Percentiles rank a stretch among this genome's conserved stretches.
Evolutionary conservation across 2,113 vertebrate genomes (phyloP).

Genomic region (Anhinga rufa): DNA sequence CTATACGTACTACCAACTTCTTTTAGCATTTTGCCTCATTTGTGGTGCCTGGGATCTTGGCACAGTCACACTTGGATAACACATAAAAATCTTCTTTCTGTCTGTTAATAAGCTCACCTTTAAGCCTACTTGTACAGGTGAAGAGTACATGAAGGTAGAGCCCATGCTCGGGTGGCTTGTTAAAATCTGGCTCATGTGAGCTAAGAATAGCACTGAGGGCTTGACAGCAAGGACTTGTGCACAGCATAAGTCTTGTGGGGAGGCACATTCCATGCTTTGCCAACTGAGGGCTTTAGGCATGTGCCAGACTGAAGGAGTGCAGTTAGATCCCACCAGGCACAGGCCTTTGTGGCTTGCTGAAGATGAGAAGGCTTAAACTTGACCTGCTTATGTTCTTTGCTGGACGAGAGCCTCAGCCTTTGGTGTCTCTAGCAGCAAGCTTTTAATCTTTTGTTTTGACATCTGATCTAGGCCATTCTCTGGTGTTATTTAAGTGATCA

Average conservation of each 20-base stretch:
- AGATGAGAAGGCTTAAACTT: neutral
- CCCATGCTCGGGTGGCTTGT: neutral
- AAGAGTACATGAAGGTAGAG: neutral
- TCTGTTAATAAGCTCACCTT: neutral
- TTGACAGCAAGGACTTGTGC: neutral
- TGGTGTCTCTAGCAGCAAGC: neutral
- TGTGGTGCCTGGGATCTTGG: neutral
- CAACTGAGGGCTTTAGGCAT: neutral
- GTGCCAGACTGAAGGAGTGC: neutral
- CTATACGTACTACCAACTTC: neutral
- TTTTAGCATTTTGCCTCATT: neutral
- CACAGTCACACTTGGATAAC: neutral
- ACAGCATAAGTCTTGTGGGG: neutral
- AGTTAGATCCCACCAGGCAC: neutral
- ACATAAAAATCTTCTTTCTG: neutral
- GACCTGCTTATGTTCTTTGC: neutral
- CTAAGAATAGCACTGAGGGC: neutral
- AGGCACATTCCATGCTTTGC: neutral
- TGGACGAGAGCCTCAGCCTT: neutral
- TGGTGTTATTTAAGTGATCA: neutral
- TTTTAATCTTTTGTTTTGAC: neutral
- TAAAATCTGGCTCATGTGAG: neutral
- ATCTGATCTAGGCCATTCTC: neutral
- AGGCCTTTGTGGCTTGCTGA: neutral
- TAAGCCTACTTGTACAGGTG: fast-evolving